These are phyloP conservation scores for Erpetoichthys calabaricus DNA, from an alignment of 2,797 vertebrate species.

Conservation along the genomic window DNA sequence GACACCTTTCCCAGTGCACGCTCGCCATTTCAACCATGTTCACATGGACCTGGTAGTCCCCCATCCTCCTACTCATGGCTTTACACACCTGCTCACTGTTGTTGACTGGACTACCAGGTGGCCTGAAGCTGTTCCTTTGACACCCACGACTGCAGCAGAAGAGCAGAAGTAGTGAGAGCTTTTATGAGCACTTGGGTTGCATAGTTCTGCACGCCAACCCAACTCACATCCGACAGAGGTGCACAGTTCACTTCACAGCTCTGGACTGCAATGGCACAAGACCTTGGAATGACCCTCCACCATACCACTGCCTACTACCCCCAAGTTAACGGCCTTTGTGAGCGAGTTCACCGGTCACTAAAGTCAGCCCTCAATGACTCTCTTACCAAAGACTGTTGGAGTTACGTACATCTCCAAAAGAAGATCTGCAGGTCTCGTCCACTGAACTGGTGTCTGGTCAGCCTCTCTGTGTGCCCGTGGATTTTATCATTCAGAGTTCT, in stretches of 20 bases:
- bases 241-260: not conserved
- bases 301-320: slow-evolving; percentile 2
- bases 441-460: too few relatives aligned
- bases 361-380: not conserved
- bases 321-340: not conserved
- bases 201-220: not conserved
- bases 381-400: too few relatives aligned
- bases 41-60: slow-evolving; percentile 1
- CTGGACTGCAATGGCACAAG: not conserved
- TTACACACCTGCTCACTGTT: slow-evolving; percentile 1
- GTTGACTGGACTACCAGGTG: not conserved
- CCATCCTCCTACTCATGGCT: not conserved
- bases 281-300: not conserved
- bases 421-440: too few relatives aligned
- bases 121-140: not conserved
- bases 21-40: not conserved
- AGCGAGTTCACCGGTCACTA: slow-evolving; percentile 1
- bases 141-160: slow-evolving; percentile 1
- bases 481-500: too few relatives aligned
- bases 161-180: slow-evolving; percentile 1
- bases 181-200: slow-evolving; percentile 1
- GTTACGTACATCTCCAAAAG: too few relatives aligned
- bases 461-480: too few relatives aligned
- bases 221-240: not conserved
- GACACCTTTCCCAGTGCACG: not conserved